Evolutionary conservation across 1,140 invertebrate genomes (phyloP).

Genomic region (Drosophila kurseongensis): DNA sequence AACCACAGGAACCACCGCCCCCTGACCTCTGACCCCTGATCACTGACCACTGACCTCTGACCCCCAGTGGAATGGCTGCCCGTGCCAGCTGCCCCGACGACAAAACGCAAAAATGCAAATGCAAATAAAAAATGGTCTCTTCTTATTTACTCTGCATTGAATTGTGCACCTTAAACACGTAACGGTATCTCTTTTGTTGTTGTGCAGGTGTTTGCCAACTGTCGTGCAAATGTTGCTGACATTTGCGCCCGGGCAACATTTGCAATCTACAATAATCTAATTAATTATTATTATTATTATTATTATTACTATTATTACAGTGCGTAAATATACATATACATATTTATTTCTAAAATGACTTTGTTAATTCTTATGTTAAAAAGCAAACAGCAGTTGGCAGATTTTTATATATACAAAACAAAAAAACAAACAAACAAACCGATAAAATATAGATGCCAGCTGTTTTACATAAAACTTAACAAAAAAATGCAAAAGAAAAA

Average conservation of each 20-base stretch:
- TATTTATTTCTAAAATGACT: constrained; percentile 82
- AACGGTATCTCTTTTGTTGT: constrained; percentile 81
- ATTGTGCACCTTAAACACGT: constrained; percentile 75
- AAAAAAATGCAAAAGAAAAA: constrained; percentile 57
- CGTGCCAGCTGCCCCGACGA: constrained; percentile 22
- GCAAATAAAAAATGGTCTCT: constrained; percentile 76
- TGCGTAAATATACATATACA: constrained; percentile 59
- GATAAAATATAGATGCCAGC: constrained; percentile 29
- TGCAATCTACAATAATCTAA: constrained; percentile 76
- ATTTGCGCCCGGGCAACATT: constrained; percentile 79
- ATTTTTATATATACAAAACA: constrained; percentile 60
- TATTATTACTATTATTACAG: constrained; percentile 53
- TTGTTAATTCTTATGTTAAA: constrained; percentile 80
- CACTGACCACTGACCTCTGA: background rate
- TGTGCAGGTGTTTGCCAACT: constrained; percentile 79
- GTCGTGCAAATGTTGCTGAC: constrained; percentile 75
- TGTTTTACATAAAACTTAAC: constrained; percentile 56
- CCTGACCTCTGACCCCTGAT: background rate
- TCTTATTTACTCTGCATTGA: constrained; percentile 78
- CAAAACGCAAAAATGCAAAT: constrained; percentile 40
- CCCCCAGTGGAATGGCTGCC: background rate
- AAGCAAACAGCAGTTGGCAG: constrained; percentile 46
- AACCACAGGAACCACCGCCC: background rate
- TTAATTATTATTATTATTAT: constrained; percentile 55
- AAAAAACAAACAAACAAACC: constrained; percentile 16